Conservation (phyloP, 2,113 vertebrate genomes). For the Chaetops frenatus region DNA sequence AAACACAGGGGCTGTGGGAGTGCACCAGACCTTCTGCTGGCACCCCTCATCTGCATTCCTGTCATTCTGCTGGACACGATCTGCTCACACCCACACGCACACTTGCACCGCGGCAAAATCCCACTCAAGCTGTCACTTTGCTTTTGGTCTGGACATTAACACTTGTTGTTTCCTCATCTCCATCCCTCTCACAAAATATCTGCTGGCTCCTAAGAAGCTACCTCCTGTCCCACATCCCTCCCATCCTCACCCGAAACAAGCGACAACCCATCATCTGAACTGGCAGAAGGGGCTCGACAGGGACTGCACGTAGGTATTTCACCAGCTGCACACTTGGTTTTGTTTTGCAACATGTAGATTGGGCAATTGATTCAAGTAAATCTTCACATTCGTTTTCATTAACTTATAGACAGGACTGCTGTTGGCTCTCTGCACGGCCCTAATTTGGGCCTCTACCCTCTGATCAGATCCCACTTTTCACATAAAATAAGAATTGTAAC, state of each 20-base stretch:
- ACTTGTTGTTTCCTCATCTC: neutral
- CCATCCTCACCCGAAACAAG: neutral
- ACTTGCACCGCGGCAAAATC: neutral
- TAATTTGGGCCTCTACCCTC: neutral
- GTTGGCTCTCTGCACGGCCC: neutral
- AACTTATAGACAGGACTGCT: neutral
- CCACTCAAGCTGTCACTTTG: fast-evolving
- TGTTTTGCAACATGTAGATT: neutral
- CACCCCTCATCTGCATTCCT: neutral
- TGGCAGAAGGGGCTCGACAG: neutral
- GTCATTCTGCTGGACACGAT: neutral
- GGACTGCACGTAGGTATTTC: fast-evolving
- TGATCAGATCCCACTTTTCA: neutral
- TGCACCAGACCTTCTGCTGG: neutral
- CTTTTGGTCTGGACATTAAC: neutral
- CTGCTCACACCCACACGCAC: neutral
- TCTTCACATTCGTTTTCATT: neutral
- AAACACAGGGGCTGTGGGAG: neutral
- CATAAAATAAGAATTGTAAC: neutral
- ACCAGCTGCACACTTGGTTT: neutral
- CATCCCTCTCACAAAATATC: neutral
- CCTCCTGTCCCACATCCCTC: neutral
- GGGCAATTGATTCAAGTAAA: neutral
- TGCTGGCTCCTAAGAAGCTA: neutral
- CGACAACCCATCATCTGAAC: fast-evolving